These are phyloP conservation scores for Eudemis profundana DNA, from an alignment of 2,888 invertebrate species.

Conservation along the genomic window DNA sequence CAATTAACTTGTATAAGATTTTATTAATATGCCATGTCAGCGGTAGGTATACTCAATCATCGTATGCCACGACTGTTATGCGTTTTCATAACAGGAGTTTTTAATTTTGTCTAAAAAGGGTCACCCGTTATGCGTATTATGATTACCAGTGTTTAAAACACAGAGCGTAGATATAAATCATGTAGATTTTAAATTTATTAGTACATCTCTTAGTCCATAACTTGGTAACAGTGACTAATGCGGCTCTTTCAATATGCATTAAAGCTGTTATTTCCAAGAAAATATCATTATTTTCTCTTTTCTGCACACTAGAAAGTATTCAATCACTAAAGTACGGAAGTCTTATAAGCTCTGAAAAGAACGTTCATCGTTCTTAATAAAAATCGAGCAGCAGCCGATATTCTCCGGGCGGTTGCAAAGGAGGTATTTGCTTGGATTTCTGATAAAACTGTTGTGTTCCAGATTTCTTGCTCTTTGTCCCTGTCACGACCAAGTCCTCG, in stretches of 20 bases:
- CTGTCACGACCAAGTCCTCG: conserved; percentile 67
- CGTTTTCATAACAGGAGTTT: no score
- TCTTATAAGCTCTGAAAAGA: conserved; percentile 31
- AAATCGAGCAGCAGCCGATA: conserved; percentile 36
- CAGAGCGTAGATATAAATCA: no score
- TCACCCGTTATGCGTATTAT: no score
- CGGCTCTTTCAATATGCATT: neutral
- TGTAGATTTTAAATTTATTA: no score
- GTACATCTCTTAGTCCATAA: neutral
- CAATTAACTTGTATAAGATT: no score
- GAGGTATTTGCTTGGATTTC: conserved; percentile 44
- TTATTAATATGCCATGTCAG: no score
- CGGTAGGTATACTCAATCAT: no score
- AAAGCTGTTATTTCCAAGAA: neutral
- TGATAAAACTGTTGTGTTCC: conserved; percentile 63
- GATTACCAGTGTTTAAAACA: no score
- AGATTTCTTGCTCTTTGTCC: conserved; percentile 70
- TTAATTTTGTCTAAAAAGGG: no score
- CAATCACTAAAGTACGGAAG: conserved; percentile 34
- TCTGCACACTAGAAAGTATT: conserved; percentile 31
- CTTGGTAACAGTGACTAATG: neutral
- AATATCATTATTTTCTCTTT: conserved; percentile 7
- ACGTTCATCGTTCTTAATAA: conserved; percentile 45
- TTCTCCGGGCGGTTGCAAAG: conserved; percentile 37
- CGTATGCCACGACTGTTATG: no score